A percentile compares a stretch with the other conserved stretches of the same genome.
Evolutionary conservation across 2,113 vertebrate genomes (phyloP).

Genomic region (Ifrita kowaldi): DNA sequence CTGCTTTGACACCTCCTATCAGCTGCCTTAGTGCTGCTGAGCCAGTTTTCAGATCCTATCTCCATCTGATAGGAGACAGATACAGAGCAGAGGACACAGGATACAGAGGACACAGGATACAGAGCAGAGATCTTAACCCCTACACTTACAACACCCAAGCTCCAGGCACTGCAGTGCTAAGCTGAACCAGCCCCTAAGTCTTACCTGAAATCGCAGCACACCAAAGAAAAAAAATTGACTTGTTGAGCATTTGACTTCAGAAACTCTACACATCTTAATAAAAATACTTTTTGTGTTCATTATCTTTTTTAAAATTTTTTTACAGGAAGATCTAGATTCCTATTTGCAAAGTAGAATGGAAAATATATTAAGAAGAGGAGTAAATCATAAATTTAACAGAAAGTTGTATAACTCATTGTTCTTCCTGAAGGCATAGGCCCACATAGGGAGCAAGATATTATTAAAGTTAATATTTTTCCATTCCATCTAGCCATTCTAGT

Average conservation of each 20-base stretch:
- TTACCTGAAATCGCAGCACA: background rate
- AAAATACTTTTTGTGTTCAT: background rate
- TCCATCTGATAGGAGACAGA: no score
- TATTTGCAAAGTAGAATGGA: background rate
- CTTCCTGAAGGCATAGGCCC: background rate
- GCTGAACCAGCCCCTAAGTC: background rate
- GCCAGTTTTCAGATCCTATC: background rate
- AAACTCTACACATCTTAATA: background rate
- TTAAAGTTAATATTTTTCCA: background rate
- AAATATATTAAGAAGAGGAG: background rate
- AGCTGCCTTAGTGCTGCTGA: background rate
- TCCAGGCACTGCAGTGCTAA: background rate
- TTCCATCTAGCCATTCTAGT: background rate
- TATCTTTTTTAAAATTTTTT: background rate
- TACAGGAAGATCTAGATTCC: background rate
- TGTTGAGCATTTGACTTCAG: background rate
- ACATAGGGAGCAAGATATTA: background rate
- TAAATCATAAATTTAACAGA: background rate
- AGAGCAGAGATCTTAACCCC: background rate
- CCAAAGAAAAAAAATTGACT: accelerated
- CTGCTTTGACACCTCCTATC: background rate
- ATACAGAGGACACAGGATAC: background rate
- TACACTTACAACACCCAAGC: background rate
- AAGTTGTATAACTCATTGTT: background rate
- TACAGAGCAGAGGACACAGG: background rate